phyloP scores from a whole-genome alignment of 2,797 vertebrate species.

The Galagoides demidoff region DNA sequence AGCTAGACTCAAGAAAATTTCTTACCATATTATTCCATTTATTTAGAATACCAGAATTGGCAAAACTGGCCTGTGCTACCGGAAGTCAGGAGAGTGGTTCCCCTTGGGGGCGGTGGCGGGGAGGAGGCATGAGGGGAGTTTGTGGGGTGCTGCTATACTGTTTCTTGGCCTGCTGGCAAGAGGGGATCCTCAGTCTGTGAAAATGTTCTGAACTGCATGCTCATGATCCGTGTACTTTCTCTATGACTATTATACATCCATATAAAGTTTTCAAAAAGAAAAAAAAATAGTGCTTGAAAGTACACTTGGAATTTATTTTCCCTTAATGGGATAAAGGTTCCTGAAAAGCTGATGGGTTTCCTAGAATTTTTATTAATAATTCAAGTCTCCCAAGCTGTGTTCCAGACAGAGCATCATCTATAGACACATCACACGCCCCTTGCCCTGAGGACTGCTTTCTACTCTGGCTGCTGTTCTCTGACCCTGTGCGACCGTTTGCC shows the following conservation, averaged over 20 bases:
- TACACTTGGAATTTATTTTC: conserved; percentile 71
- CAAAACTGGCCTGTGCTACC: background rate
- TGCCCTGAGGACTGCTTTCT: background rate
- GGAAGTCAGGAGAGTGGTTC: background rate
- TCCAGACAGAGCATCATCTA: conserved; percentile 32
- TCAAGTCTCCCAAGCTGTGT: conserved; percentile 58
- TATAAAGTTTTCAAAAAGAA: conserved; percentile 45
- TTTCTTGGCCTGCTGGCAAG: background rate
- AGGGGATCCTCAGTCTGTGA: background rate
- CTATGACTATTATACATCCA: conserved; percentile 25
- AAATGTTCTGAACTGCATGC: background rate
- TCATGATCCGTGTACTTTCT: background rate
- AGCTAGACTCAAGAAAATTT: background rate
- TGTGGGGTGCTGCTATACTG: background rate
- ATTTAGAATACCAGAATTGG: background rate
- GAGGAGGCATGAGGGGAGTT: background rate
- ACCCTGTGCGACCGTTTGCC: background rate
- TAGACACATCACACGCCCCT: background rate
- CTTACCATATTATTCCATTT: background rate
- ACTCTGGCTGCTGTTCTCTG: background rate
- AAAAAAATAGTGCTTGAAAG: conserved; percentile 60
- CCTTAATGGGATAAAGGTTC: conserved; percentile 66
- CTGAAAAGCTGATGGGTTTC: conserved; percentile 65
- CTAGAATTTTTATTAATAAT: conserved; percentile 78
- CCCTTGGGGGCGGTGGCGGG: background rate